Base-by-base conservation (phyloP, 2,888 invertebrate genomes). In the Balanococcus diminutus region DNA sequence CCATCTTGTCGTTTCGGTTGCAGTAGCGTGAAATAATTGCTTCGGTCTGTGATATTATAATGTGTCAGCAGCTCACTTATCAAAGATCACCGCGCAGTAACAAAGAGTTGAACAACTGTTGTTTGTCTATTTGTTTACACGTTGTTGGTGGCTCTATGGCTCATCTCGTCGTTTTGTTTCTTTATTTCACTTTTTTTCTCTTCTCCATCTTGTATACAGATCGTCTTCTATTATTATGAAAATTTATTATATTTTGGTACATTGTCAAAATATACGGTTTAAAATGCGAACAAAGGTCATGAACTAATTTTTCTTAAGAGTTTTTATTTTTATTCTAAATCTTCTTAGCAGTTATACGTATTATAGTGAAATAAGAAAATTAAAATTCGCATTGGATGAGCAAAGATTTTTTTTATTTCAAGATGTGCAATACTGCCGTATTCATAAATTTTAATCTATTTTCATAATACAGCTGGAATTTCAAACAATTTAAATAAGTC, bases 1-100 rank as follows among this genome's bases (percentile, higher is more conserved):
- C 39, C 28, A 56, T 56, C 14, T 31, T 82, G 46, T 82, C 51
- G 56, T 32, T 82, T 46, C 81, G 82, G 31, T 82, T 51, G 56
- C 56, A 82, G 9, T 82, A 82, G 82, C 82, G 82, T 82, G 82
- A 82, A 82, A 82, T 82, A 82, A 51, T 82, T 79, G 75, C 75
- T 36, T 79, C 75, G 75, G 36, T 79, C 75, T 79, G 36, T 79
- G 75, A 79, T 79, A 79, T 36, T 79, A 79, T 79, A 79, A 79
- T 79, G 75, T 79, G 75, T 79, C 75, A 79, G 75, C 75, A 79
- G 75, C 75, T 79, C 75, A 79, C 75, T 79, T 79, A 79, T 79
- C 56, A 79, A 79, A 79, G 75, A 79, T 79, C 75, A 79, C 75
- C 75, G 75, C 75, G 28, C 9, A 2, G 72, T 36, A 79, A 79